These are phyloP conservation scores for Hecatera dysodea DNA, from an alignment of 2,888 invertebrate genomes.

Conservation along the genomic window DNA sequence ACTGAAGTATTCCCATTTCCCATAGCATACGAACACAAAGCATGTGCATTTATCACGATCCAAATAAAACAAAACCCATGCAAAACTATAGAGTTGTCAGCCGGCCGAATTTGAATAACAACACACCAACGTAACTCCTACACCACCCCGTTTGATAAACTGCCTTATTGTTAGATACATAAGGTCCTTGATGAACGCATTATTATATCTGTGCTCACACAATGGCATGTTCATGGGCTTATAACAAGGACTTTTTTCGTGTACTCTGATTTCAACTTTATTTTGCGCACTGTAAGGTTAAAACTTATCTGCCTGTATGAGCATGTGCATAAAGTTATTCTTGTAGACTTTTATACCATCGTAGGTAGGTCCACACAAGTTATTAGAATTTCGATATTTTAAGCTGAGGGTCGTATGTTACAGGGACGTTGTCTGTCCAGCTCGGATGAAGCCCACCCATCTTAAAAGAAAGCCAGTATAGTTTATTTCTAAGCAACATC, in stretches of 20 bases:
- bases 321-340: conserved; percentile 29
- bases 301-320: not conserved
- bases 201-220: conserved; percentile 32
- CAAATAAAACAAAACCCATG: conserved; percentile 58
- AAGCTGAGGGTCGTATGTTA: conserved; percentile 35
- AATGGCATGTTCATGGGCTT: conserved; percentile 48
- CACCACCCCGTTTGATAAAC: conserved; percentile 32
- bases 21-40: conserved; percentile 56
- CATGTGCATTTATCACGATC: conserved; percentile 65
- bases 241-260: conserved; percentile 35
- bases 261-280: conserved; percentile 38
- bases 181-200: conserved; percentile 39
- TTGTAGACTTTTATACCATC: conserved; percentile 15
- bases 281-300: not conserved
- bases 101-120: conserved; percentile 64
- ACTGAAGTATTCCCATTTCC: conserved; percentile 58
- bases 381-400: conserved; percentile 41
- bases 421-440: not conserved
- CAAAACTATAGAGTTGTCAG: conserved; percentile 67
- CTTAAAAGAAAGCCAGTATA: conserved; percentile 1
- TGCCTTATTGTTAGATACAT: conserved; percentile 29
- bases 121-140: conserved; percentile 32
- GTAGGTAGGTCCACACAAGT: conserved; percentile 12
- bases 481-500: conserved; percentile 1
- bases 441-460: conserved; percentile 41